A percentile compares a stretch with the other conserved stretches of the same genome.
These are phyloP conservation scores for Pseudobourletiella spinata DNA, from an alignment of 1,140 invertebrate species.

Conservation along the genomic window DNA sequence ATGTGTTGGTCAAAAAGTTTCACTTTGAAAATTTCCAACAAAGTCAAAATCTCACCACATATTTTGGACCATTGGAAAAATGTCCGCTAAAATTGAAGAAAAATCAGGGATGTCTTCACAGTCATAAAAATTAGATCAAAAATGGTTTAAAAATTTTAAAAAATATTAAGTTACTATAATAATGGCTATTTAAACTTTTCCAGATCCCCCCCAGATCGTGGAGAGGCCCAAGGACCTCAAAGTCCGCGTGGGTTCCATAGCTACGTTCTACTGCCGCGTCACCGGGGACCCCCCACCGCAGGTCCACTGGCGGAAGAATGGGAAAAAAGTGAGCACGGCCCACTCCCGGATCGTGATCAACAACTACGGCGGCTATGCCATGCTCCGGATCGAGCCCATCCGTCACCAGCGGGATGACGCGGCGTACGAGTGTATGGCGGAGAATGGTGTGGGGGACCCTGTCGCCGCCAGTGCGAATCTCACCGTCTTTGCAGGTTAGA, in stretches of 20 bases:
- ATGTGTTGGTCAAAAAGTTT: too few relatives aligned
- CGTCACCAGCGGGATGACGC: slow-evolving; percentile 71
- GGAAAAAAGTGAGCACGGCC: slow-evolving; percentile 50
- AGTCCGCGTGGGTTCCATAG: slow-evolving; percentile 79
- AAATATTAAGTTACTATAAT: too few relatives aligned
- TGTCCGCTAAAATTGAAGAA: too few relatives aligned
- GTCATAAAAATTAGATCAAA: too few relatives aligned
- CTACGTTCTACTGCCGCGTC: slow-evolving; percentile 89
- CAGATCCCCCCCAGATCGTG: slow-evolving; percentile 86
- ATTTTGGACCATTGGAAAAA: too few relatives aligned
- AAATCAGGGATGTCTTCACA: too few relatives aligned
- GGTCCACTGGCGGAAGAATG: slow-evolving; percentile 62
- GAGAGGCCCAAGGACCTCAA: slow-evolving; percentile 74
- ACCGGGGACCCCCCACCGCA: slow-evolving; percentile 66
- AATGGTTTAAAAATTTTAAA: too few relatives aligned
- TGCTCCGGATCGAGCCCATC: slow-evolving; percentile 87
- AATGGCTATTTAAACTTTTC: too few relatives aligned
- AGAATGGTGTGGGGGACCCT: slow-evolving; percentile 91
- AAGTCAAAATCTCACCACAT: too few relatives aligned
- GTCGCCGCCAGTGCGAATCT: slow-evolving; percentile 79
- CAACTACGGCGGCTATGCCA: slow-evolving; percentile 57
- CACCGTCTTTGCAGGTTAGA: slow-evolving; percentile 76
- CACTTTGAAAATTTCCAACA: too few relatives aligned
- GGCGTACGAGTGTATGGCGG: slow-evolving; percentile 89
- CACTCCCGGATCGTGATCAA: slow-evolving; percentile 40